Percentiles rank a stretch among this genome's conserved stretches.
These are phyloP conservation scores for Eilema griseolum DNA, from an alignment of 2,888 invertebrate genomes.

Conservation along the genomic window DNA sequence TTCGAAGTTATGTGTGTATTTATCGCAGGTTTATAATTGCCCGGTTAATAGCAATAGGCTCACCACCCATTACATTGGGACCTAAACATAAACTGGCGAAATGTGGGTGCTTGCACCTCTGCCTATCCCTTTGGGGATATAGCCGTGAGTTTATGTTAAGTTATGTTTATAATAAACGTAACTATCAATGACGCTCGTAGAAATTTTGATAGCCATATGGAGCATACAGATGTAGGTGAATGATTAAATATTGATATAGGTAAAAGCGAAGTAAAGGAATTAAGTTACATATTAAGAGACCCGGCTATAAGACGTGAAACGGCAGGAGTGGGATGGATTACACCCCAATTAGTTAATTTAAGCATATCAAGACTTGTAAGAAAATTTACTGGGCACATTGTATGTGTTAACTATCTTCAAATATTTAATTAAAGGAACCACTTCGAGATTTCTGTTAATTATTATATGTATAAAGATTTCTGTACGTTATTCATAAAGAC, in stretches of 20 bases:
- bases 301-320: constrained; percentile 40
- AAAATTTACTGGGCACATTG: constrained; percentile 45
- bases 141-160: too few species aligned
- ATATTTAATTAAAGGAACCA: constrained; percentile 38
- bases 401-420: constrained; percentile 40
- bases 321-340: constrained; percentile 41
- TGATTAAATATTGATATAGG: constrained; percentile 40
- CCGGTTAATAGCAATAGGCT: too few species aligned
- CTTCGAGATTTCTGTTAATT: constrained; percentile 33
- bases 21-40: too few species aligned
- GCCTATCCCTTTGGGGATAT: too few species aligned
- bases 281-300: constrained; percentile 46
- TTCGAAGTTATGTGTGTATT: too few species aligned
- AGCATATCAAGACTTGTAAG: constrained; percentile 34
- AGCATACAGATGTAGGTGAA: constrained; percentile 6
- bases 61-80: too few species aligned
- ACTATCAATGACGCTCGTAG: not conserved
- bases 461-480: too few species aligned
- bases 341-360: constrained; percentile 47
- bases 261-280: constrained; percentile 40
- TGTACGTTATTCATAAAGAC: too few species aligned
- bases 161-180: too few species aligned
- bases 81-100: too few species aligned
- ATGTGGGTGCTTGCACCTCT: too few species aligned
- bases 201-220: not conserved